These are phyloP conservation scores for Channallabes apus DNA, from an alignment of 2,797 vertebrate species.

Conservation along the genomic window DNA sequence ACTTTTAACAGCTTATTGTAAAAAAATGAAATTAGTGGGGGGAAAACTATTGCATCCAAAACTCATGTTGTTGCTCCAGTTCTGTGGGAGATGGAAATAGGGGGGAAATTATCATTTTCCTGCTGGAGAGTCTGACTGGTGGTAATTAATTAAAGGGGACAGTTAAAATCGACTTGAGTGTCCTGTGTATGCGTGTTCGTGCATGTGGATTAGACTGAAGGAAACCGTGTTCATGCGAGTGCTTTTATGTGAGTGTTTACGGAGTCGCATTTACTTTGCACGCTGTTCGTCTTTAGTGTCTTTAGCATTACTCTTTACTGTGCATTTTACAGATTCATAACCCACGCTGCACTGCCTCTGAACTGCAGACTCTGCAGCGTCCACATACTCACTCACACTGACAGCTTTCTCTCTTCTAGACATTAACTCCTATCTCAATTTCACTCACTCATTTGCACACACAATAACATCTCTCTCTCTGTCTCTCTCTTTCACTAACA, in stretches of 20 bases:
- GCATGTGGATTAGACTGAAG: conserved; percentile 48
- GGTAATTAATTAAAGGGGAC: neutral
- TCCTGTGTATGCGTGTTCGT: conserved; percentile 16
- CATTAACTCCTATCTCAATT: neutral
- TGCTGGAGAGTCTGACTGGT: neutral
- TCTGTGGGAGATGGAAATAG: neutral
- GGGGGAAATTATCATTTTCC: neutral
- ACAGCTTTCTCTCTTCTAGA: neutral
- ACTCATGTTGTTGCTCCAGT: neutral
- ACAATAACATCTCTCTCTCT: neutral
- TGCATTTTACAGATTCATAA: conserved; percentile 46
- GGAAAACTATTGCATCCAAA: neutral
- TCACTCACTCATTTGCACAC: neutral
- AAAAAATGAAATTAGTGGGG: too few species aligned
- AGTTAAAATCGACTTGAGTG: neutral
- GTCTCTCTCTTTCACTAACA: too few species aligned
- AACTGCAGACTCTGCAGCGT: conserved; percentile 24
- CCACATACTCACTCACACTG: conserved; percentile 5
- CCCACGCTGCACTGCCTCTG: conserved; percentile 38
- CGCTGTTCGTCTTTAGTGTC: conserved; percentile 39
- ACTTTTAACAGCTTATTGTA: neutral
- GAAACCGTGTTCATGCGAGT: neutral
- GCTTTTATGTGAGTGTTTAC: neutral
- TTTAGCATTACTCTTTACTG: conserved; percentile 44
- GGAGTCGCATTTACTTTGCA: conserved; percentile 48